phyloP scores from a whole-genome alignment of 2,113 vertebrate genomes.

The Tetrao urogallus region DNA sequence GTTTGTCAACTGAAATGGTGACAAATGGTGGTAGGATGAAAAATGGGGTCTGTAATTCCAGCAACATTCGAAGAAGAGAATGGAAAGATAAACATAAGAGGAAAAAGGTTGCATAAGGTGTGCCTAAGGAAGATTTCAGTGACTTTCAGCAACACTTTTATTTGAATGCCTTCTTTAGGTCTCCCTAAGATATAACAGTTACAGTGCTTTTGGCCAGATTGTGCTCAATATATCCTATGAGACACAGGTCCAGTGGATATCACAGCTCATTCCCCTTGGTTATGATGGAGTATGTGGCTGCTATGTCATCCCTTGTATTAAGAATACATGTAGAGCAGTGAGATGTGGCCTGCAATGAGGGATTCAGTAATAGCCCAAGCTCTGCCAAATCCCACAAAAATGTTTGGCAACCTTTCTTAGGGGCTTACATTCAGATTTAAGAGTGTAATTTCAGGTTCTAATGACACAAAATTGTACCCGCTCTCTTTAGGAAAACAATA shows the following conservation, averaged over 20 bases:
- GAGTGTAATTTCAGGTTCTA: neutral
- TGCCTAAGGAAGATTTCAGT: neutral
- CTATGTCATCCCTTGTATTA: neutral
- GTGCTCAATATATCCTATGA: neutral
- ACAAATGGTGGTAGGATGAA: neutral
- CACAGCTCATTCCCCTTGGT: neutral
- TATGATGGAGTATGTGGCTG: neutral
- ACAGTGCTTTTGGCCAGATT: neutral
- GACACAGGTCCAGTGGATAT: neutral
- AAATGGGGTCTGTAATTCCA: neutral
- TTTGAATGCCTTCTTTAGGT: neutral
- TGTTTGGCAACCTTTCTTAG: neutral
- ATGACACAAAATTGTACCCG: neutral
- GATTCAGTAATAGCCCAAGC: neutral
- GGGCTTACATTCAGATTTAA: neutral
- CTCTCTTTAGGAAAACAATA: neutral
- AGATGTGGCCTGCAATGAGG: neutral
- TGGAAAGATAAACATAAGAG: neutral
- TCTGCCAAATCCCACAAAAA: neutral
- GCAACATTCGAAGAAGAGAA: neutral
- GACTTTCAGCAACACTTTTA: neutral
- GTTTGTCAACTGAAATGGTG: neutral
- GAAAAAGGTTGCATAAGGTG: neutral
- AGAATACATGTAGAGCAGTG: neutral
- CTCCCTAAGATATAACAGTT: fast-evolving